Percentiles rank a stretch among this genome's conserved stretches.
These are phyloP conservation scores for Drosophila gaucha DNA, from an alignment of 2,888 invertebrate species.

Conservation along the genomic window DNA sequence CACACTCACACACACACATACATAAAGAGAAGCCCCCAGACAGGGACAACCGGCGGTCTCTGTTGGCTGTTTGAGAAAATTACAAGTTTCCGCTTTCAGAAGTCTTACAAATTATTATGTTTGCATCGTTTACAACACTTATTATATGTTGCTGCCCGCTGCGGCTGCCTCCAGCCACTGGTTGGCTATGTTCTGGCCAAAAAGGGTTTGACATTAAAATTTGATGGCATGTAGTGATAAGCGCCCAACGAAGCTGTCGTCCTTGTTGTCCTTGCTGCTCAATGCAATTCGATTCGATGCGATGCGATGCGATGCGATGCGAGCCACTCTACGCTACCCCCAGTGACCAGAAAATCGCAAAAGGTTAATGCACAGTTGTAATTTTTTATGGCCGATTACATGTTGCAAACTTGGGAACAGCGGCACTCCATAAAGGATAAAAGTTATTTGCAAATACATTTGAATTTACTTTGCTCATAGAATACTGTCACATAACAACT, in stretches of 20 bases:
- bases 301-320: conserved; percentile 19
- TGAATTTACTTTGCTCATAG: conserved; percentile 68
- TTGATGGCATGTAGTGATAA: conserved; percentile 79
- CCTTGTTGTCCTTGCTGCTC: conserved; percentile 49
- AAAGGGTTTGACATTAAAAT: conserved; percentile 78
- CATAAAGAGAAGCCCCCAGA: conserved; percentile 6
- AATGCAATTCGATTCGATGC: conserved; percentile 38
- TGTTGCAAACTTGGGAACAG: conserved; percentile 69
- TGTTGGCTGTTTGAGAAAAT: conserved; percentile 70
- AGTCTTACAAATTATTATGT: conserved; percentile 80
- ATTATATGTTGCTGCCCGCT: conserved; percentile 58
- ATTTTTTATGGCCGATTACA: conserved; percentile 79
- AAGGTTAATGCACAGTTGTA: conserved; percentile 79
- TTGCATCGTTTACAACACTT: conserved; percentile 79
- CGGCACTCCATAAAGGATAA: conserved; percentile 74
- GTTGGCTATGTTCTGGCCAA: conserved; percentile 40
- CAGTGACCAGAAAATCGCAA: conserved; percentile 55
- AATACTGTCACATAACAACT: conserved; percentile 36
- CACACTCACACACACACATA: conserved; percentile 20
- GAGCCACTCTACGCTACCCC: conserved; percentile 27
- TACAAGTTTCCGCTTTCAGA: conserved; percentile 82
- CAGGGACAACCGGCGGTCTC: conserved; percentile 18
- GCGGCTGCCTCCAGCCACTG: conserved; percentile 11
- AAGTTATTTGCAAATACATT: conserved; percentile 77
- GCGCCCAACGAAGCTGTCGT: conserved; percentile 66